Base-by-base conservation (phyloP, 2,888 invertebrate species). In the Drosophila imparisetae region DNA sequence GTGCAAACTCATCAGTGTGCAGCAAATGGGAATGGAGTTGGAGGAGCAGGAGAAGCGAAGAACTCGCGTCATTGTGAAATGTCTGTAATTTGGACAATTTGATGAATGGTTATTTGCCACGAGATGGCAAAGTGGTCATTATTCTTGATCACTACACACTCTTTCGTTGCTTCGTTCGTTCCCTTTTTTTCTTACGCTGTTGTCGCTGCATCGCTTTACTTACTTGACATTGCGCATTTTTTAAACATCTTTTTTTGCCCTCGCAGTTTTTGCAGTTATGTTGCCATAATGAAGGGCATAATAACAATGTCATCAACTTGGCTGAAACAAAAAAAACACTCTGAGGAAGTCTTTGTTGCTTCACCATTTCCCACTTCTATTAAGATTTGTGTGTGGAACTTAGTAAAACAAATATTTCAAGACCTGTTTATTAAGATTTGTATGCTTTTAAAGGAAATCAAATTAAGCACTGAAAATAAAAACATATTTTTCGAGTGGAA, bases 51-150 rank as follows among this genome's bases (percentile, higher is more conserved):
- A 29, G 50, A 18, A 11, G 55, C 64, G 68, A 61, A 52, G 66
- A 66, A 65, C 70, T 66, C 83, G 83, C 86, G 91, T 87, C 92
- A 90, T 91, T 92, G 91, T 90, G 91, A 92, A 92, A 92, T 92
- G 92, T 92, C 92, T 92, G 92, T 92, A 92, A 92, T 92, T 92
- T 92, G 91, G 91, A 91, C 91, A 91, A 91, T 92, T 92, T 92
- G 92, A 92, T 92, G 92, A 92, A 92, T 92, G 92, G 92, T 91
- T 92, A 92, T 92, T 92, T 92, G 92, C 92, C 92, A 92, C 92
- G 92, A 92, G 90, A 92, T 92, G 92, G 92, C 91, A 91, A 91
- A 92, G 91, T 91, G 92, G 92, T 91, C 91, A 92, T 92, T 92
- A 92, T 92, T 92, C 91, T 92, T 92, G 83, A 88, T 85, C 88